phyloP scores from a whole-genome alignment of 2,888 invertebrate genomes.

The Aphodius granarius region DNA sequence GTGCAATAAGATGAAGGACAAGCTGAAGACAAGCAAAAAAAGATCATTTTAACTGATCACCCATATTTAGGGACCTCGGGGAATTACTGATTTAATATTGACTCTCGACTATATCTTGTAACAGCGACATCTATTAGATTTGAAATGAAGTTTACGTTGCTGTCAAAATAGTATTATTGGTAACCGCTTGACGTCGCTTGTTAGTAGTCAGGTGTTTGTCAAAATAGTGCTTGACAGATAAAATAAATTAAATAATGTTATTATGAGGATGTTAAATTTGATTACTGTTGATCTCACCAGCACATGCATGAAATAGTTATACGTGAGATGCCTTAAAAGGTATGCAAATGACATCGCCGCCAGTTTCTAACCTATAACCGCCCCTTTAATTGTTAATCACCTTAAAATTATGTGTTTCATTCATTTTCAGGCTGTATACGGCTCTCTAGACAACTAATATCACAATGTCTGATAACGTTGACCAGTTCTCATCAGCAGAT shows the following conservation, averaged over 20 bases:
- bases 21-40: too few relatives aligned
- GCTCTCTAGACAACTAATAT: background rate
- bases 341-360: background rate
- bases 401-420: background rate
- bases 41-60: too few relatives aligned
- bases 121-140: too few relatives aligned
- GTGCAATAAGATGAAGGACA: too few relatives aligned
- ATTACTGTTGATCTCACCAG: background rate
- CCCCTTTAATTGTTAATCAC: background rate
- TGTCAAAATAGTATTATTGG: background rate
- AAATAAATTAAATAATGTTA: background rate
- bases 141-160: too few relatives aligned
- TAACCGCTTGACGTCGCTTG: background rate
- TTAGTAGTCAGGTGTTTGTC: background rate
- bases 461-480: conserved; percentile 24
- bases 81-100: too few relatives aligned
- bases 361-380: background rate
- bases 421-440: background rate
- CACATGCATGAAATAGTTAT: background rate
- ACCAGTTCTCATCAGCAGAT: conserved; percentile 21
- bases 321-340: background rate
- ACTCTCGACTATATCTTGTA: too few relatives aligned
- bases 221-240: background rate
- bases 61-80: too few relatives aligned
- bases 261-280: background rate